These are phyloP conservation scores for Choreutis nemorana DNA, from an alignment of 2,888 invertebrate species.

Conservation along the genomic window DNA sequence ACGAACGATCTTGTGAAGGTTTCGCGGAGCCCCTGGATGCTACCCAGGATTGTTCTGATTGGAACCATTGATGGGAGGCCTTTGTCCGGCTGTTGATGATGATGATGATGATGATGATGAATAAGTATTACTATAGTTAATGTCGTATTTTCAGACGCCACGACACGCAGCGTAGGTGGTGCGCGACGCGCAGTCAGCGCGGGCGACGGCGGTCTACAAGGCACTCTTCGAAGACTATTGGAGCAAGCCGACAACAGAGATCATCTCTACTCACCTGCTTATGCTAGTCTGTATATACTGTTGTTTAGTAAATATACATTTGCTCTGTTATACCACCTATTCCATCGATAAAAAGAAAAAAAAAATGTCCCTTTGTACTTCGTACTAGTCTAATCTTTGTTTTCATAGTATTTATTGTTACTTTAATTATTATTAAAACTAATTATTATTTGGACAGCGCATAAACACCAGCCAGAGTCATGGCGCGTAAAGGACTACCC, in stretches of 20 bases:
- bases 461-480: slow-evolving; percentile 44
- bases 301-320: neutral
- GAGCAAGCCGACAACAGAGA: slow-evolving; percentile 78
- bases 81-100: too few species aligned
- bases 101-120: too few species aligned
- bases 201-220: slow-evolving; percentile 72
- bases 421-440: slow-evolving; percentile 2
- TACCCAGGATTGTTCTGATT: too few species aligned
- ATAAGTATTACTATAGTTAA: too few species aligned
- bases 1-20: too few species aligned
- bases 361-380: slow-evolving; percentile 1
- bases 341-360: neutral
- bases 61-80: too few species aligned
- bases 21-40: too few species aligned
- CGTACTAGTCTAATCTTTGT: slow-evolving; percentile 5
- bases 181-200: slow-evolving; percentile 55
- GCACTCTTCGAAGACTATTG: slow-evolving; percentile 77
- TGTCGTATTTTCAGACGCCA: slow-evolving; percentile 29
- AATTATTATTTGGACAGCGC: slow-evolving; percentile 30
- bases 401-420: neutral
- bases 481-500: slow-evolving; percentile 39
- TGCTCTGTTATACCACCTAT: neutral
- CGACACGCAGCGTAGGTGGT: slow-evolving; percentile 31
- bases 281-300: slow-evolving; percentile 34
- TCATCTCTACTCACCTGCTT: slow-evolving; percentile 68